phyloP scores from a whole-genome alignment of 2,797 vertebrate genomes.

The Sebastes ruberrimus region DNA sequence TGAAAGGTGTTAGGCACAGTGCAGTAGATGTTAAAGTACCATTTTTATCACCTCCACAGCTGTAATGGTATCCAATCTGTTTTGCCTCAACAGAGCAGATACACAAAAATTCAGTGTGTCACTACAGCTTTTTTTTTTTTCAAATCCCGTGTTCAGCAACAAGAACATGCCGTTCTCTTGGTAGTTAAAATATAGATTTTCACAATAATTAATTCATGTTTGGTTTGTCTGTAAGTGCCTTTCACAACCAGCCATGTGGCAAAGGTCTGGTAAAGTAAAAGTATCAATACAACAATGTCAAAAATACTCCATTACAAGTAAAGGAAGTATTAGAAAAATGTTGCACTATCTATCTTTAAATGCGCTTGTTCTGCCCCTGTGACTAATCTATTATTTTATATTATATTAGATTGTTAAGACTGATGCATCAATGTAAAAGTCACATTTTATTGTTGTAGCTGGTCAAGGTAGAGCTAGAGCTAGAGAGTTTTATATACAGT shows the following conservation, averaged over 20 bases:
- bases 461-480: neutral
- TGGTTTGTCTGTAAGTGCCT: neutral
- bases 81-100: constrained; percentile 8
- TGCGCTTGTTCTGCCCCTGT: neutral
- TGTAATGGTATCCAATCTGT: constrained; percentile 32
- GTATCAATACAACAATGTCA: neutral
- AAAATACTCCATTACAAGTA: neutral
- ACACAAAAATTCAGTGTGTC: neutral
- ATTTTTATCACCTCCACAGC: constrained; percentile 27
- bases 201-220: neutral
- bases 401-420: neutral
- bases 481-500: neutral
- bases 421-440: neutral
- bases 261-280: neutral
- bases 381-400: neutral
- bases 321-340: neutral
- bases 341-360: neutral
- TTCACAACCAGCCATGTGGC: neutral
- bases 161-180: neutral
- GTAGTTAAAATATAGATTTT: neutral
- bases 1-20: neutral
- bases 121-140: neutral
- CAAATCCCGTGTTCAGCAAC: neutral
- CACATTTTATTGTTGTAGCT: neutral
- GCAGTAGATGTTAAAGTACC: neutral